Conservation (phyloP, 2,888 invertebrate genomes). For the Melangyna quadrimaculata region DNA sequence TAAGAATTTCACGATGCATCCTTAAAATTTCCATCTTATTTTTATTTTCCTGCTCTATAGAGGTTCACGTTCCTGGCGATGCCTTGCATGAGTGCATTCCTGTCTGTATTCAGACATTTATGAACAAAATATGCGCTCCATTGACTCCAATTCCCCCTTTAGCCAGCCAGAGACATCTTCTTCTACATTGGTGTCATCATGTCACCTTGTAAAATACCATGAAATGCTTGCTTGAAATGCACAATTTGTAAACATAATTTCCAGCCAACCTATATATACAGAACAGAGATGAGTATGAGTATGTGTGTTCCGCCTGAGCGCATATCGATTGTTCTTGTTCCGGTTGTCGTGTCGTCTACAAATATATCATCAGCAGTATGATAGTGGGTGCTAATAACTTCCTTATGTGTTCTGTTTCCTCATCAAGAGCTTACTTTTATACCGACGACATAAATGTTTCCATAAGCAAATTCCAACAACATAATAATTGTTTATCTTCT, state of each 20-base stretch:
- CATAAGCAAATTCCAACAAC: neutral
- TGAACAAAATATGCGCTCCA: constrained; percentile 38
- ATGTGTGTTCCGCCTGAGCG: neutral
- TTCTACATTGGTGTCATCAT: constrained; percentile 23
- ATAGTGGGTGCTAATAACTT: constrained; percentile 26
- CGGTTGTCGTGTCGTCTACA: neutral
- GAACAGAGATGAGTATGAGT: neutral
- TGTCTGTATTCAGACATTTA: constrained; percentile 5
- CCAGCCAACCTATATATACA: neutral
- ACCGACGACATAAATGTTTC: neutral
- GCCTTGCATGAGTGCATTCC: constrained; percentile 36
- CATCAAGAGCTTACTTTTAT: constrained; percentile 2
- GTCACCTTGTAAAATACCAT: constrained; percentile 46
- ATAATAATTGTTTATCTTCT: neutral
- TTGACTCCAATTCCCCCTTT: constrained; percentile 30
- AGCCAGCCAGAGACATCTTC: neutral
- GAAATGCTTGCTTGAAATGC: constrained; percentile 32
- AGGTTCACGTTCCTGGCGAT: constrained; percentile 31
- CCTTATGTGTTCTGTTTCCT: neutral
- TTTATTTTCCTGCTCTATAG: neutral
- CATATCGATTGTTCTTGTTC: constrained; percentile 21
- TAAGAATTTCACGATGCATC: constrained; percentile 5
- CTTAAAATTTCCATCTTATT: constrained; percentile 7
- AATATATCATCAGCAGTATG: neutral
- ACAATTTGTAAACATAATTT: constrained; percentile 27